These are phyloP conservation scores for Eupelmus urozonus DNA, from an alignment of 2,888 invertebrate species.

Conservation along the genomic window DNA sequence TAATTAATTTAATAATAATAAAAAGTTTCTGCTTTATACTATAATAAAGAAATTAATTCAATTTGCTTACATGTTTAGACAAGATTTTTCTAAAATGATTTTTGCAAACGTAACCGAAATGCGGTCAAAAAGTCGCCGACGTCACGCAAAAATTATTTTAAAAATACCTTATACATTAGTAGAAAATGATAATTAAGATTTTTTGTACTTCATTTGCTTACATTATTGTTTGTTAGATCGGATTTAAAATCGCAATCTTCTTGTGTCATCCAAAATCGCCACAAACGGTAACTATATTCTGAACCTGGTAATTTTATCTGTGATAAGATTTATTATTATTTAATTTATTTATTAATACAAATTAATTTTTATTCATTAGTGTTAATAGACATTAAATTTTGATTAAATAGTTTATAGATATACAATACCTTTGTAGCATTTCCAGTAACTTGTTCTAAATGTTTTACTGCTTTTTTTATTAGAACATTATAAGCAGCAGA, in stretches of 20 bases:
- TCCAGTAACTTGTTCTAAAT: slow-evolving; percentile 75
- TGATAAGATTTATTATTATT: slow-evolving; percentile 2
- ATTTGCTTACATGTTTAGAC: too few species aligned
- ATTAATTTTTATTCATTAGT: slow-evolving; percentile 5
- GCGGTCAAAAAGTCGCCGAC: too few species aligned
- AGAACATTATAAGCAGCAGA: slow-evolving; percentile 83
- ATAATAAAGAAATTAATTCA: neutral
- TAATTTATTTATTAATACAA: neutral
- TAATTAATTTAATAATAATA: too few species aligned
- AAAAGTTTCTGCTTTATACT: too few species aligned
- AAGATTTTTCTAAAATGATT: too few species aligned
- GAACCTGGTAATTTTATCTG: slow-evolving; percentile 75
- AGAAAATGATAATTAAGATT: neutral
- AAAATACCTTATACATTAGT: too few species aligned
- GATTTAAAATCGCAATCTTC: slow-evolving; percentile 83
- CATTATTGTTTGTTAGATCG: slow-evolving; percentile 83
- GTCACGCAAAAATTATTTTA: too few species aligned
- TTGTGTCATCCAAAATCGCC: slow-evolving; percentile 87
- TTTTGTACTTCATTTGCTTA: slow-evolving; percentile 58
- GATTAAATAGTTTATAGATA: too few species aligned
- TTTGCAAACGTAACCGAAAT: too few species aligned
- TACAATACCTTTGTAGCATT: slow-evolving; percentile 72
- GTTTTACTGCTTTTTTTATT: slow-evolving; percentile 78
- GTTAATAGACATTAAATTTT: slow-evolving; percentile 38
- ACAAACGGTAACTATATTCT: slow-evolving; percentile 82